phyloP scores from a whole-genome alignment of 2,113 vertebrate genomes.

The Sardina pilchardus region DNA sequence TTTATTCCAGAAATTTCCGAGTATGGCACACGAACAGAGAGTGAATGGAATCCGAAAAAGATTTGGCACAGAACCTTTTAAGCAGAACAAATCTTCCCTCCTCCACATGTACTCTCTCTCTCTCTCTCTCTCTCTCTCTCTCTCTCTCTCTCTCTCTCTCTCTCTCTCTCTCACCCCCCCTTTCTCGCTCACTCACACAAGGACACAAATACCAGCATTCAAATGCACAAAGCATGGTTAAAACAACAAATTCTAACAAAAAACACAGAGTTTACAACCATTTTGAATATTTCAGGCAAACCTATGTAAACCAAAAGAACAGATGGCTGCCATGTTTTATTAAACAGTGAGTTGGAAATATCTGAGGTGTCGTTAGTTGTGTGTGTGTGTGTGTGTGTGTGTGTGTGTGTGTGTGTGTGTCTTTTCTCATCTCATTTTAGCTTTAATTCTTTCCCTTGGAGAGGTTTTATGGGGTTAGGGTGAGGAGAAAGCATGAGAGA shows the following conservation, averaged over 20 bases:
- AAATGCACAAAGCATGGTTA: constrained; percentile 59
- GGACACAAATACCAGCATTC: constrained; percentile 42
- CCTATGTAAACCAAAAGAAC: constrained; percentile 53
- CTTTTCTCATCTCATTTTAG: constrained; percentile 41
- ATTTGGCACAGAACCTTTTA: constrained; percentile 69
- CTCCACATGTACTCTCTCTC: constrained; percentile 39
- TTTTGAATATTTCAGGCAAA: constrained; percentile 64
- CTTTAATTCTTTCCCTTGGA: constrained; percentile 47
- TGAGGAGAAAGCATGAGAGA: not conserved
- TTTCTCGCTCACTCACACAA: constrained; percentile 30
- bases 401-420: constrained; percentile 49
- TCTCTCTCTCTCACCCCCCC: constrained; percentile 17
- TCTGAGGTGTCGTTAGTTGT: constrained; percentile 64
- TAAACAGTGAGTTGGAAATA: constrained; percentile 71
- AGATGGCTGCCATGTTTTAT: constrained; percentile 76
- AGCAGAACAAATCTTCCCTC: constrained; percentile 66
- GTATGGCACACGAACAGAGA: constrained; percentile 73
- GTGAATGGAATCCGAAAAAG: constrained; percentile 67
- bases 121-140: constrained; percentile 16
- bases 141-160: constrained; percentile 30
- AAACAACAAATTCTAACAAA: constrained; percentile 63
- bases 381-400: constrained; percentile 52
- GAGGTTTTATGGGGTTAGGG: constrained; percentile 31
- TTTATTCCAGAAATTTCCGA: constrained; percentile 75
- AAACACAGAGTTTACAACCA: constrained; percentile 65